phyloP scores from a whole-genome alignment of 2,113 vertebrate species.

The cat (Felis catus) region DNA sequence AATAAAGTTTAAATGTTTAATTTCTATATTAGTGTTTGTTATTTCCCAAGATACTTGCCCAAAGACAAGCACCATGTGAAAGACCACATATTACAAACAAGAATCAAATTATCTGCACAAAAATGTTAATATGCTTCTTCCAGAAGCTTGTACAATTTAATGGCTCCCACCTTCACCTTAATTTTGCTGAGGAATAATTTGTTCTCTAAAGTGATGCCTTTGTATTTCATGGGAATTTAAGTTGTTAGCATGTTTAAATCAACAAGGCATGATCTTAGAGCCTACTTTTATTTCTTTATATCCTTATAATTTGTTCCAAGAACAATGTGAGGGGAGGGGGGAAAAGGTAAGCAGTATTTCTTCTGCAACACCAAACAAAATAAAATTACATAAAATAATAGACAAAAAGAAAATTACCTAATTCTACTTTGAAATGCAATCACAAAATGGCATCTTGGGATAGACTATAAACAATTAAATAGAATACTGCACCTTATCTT shows the following conservation, averaged over 20 bases:
- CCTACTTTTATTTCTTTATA: conserved; percentile 22
- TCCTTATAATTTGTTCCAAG: background rate
- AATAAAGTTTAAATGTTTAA: conserved; percentile 7
- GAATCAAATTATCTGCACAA: conserved; percentile 38
- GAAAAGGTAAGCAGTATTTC: conserved; percentile 6
- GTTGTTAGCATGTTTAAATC: conserved; percentile 34
- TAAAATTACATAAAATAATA: background rate
- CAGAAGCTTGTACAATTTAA: conserved; percentile 20
- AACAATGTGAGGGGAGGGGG: background rate
- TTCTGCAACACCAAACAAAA: conserved; percentile 20
- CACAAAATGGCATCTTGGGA: background rate
- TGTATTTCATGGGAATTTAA: conserved; percentile 46
- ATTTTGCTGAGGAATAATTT: conserved; percentile 37
- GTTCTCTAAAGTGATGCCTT: conserved; percentile 3
- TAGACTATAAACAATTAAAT: background rate
- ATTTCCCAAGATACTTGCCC: background rate
- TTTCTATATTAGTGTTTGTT: conserved; percentile 25
- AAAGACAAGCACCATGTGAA: conserved; percentile 2
- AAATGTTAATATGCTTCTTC: conserved; percentile 35
- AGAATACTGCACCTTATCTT: background rate
- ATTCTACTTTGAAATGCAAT: background rate
- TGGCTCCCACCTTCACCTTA: background rate
- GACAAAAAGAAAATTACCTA: background rate
- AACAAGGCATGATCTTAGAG: background rate
- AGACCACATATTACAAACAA: conserved; percentile 25